Conservation (phyloP, 2,113 vertebrate genomes). For the Antennarius striatus region DNA sequence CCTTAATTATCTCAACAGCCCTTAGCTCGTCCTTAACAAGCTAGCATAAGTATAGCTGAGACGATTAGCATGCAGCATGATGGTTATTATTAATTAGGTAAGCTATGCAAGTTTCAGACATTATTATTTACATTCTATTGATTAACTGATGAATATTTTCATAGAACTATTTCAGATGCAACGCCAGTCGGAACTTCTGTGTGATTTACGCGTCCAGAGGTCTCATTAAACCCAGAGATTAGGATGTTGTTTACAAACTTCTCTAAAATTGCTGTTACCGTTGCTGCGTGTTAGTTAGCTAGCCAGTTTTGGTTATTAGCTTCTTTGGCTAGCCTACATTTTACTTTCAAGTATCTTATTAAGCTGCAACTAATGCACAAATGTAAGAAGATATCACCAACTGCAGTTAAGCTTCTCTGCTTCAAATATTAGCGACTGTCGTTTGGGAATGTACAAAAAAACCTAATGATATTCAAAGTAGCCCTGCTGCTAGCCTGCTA, state of each 20-base stretch:
- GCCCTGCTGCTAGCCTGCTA: slow-evolving; percentile 39
- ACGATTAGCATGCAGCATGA: no score
- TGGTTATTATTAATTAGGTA: no score
- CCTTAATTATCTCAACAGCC: neutral
- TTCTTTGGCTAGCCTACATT: slow-evolving; percentile 22
- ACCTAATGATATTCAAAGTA: neutral
- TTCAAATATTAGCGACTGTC: neutral
- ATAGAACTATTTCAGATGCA: neutral
- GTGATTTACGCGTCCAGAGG: neutral
- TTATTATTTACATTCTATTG: no score
- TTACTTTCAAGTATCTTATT: slow-evolving; percentile 12
- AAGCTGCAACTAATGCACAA: neutral
- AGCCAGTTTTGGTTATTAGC: slow-evolving; percentile 30
- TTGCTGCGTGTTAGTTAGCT: neutral
- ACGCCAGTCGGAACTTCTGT: neutral
- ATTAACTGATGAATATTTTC: no score
- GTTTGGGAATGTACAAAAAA: neutral
- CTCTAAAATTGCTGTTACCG: neutral
- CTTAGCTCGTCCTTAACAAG: neutral
- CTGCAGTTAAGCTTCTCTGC: no score
- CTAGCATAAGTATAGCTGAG: no score
- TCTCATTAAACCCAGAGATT: slow-evolving; percentile 1
- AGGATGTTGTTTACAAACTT: neutral
- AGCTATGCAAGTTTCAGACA: no score
- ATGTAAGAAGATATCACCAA: neutral